Evolutionary conservation across 2,797 vertebrate genomes (phyloP).

Genomic region (Helicolenus hilgendorfi): DNA sequence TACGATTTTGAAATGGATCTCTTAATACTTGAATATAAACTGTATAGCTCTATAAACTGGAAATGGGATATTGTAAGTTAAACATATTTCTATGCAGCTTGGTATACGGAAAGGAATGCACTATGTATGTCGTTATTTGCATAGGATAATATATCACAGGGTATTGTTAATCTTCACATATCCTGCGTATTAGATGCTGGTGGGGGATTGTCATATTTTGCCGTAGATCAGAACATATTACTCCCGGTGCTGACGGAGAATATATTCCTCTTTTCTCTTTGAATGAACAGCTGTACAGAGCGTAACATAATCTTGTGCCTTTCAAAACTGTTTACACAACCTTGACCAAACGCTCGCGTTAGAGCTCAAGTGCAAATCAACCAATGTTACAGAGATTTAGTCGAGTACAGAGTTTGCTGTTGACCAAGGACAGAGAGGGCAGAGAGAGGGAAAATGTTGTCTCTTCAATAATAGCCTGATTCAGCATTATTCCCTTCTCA

Average conservation of each 20-base stretch:
- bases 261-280: slow-evolving; percentile 13
- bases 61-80: slow-evolving; percentile 31
- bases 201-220: not conserved
- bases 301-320: slow-evolving; percentile 70
- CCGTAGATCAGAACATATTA: not conserved
- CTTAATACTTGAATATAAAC: slow-evolving; percentile 71
- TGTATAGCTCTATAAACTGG: slow-evolving; percentile 50
- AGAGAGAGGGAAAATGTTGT: not conserved
- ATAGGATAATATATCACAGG: slow-evolving; percentile 23
- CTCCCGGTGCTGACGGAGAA: not conserved
- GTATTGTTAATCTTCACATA: slow-evolving; percentile 1
- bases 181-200: slow-evolving; percentile 4
- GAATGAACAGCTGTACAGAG: slow-evolving; percentile 35
- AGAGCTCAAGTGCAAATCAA: slow-evolving; percentile 58
- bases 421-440: slow-evolving; percentile 28
- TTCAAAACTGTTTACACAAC: slow-evolving; percentile 75
- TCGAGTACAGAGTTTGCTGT: slow-evolving; percentile 34
- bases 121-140: slow-evolving; percentile 10
- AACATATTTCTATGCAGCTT: slow-evolving; percentile 31
- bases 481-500: slow-evolving; percentile 3
- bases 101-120: slow-evolving; percentile 32
- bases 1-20: slow-evolving; percentile 21
- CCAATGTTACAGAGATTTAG: slow-evolving; percentile 64
- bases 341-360: slow-evolving; percentile 74
- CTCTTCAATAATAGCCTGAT: not conserved